These are phyloP conservation scores for Pollicipes pollicipes DNA, from an alignment of 1,140 invertebrate species.

Conservation along the genomic window DNA sequence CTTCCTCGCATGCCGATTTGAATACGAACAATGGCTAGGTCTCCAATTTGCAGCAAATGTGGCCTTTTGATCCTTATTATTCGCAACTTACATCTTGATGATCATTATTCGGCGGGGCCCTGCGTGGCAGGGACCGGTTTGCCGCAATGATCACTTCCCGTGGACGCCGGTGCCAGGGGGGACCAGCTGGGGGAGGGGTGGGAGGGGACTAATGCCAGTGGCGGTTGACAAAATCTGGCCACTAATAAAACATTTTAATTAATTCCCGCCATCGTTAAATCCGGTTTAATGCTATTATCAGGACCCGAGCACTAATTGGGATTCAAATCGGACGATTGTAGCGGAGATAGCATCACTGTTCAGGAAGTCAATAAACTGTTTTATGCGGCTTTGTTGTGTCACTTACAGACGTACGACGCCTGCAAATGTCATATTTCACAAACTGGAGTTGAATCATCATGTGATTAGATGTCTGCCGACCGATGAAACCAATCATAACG, in stretches of 20 bases:
- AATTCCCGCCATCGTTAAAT: background rate
- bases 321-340: background rate
- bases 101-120: background rate
- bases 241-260: background rate
- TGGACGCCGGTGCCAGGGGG: no score
- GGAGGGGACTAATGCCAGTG: background rate
- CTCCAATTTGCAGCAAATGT: background rate
- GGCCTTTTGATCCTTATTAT: background rate
- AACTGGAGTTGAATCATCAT: no score
- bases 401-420: no score
- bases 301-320: background rate
- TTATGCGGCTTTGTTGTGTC: background rate
- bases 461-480: no score
- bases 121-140: background rate
- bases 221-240: background rate
- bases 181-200: background rate
- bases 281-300: background rate
- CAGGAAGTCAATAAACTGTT: background rate
- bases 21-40: background rate
- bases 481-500: no score
- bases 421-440: no score
- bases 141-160: background rate
- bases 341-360: background rate
- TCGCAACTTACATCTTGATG: conserved; percentile 1
- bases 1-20: background rate